Percentiles rank a stretch among this genome's conserved stretches.
Conservation (phyloP, 2,797 vertebrate genomes). For the Salarias fasciatus region DNA sequence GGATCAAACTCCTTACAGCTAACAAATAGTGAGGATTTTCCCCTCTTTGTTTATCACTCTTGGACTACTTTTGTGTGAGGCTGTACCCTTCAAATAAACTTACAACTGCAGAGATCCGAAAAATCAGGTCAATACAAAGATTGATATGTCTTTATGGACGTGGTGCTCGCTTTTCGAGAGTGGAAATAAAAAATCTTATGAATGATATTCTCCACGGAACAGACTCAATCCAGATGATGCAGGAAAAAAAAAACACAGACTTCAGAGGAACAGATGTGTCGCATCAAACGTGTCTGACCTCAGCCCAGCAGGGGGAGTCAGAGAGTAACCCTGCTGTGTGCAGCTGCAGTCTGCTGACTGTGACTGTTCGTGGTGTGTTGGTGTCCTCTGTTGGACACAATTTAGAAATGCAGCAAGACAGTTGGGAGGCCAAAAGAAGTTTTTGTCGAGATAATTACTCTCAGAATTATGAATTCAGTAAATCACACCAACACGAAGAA, state of each 20-base stretch:
- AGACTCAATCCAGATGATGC: no score
- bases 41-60: no score
- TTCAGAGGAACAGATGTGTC: no score
- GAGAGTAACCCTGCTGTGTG: constrained; percentile 4
- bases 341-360: neutral
- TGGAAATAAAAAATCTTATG: no score
- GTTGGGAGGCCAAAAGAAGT: neutral
- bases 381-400: constrained; percentile 66
- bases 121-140: neutral
- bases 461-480: constrained; percentile 1
- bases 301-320: constrained; percentile 54
- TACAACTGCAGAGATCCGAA: neutral
- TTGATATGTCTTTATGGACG: no score
- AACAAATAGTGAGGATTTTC: no score
- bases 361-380: constrained; percentile 37
- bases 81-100: neutral
- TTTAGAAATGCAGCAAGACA: constrained; percentile 22
- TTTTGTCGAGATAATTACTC: neutral
- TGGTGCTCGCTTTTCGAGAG: no score
- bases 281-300: no score
- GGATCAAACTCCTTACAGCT: no score
- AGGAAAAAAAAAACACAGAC: no score
- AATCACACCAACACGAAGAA: constrained; percentile 1
- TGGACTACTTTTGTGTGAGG: neutral
- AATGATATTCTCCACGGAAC: no score